Evolutionary conservation across 2,113 vertebrate species (phyloP), one percentile per base, ranked within the genome.

Genomic region (Silurus asotus): DNA sequence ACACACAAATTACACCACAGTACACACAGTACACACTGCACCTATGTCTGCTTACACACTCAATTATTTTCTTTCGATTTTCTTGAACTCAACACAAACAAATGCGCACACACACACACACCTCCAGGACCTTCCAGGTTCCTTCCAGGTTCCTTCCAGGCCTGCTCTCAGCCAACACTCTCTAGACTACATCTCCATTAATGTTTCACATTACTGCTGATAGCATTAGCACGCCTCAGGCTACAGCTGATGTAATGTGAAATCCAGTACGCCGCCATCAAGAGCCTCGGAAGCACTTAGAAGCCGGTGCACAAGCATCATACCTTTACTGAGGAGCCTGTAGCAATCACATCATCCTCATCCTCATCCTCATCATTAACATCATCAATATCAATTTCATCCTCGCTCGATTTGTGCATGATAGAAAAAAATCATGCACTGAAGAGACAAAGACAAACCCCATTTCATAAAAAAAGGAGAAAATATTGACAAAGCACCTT

Each of bases 161-260:
- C 78, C 58, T 62, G 37, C 19, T 82, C 80, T 67, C 8, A 37
- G 37, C 37, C 10, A 25, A 25, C 37, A n/a, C 15, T 53, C 59
- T 65, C 58, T 61, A 49, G 59, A 25, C 59, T 65, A 23, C 48
- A 25, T 72, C 82, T 23, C 65, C 82, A 83, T 83, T 83, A 83
- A 72, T 72, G 82, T 83, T 83, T 83, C 82, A 83, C 67, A 59
- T 83, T 83, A 72, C 82, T 72, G 51, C 65, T 83, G 72, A 83
- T 48, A 72, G 28, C 55, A 83, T 83, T 83, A 83, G 67, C 51
- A 58, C 51, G 19, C 82, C 28, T 37, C 67, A 48, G 67, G 65
- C 49, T 83, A n/a, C 67, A 83, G 67, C 65, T 58, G 82, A 72
- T 83, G 65, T 58, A 19, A 37, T 72, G 82, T 58, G 82, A 72